phyloP scores from a whole-genome alignment of 2,113 vertebrate species.

The Hyla sarda region DNA sequence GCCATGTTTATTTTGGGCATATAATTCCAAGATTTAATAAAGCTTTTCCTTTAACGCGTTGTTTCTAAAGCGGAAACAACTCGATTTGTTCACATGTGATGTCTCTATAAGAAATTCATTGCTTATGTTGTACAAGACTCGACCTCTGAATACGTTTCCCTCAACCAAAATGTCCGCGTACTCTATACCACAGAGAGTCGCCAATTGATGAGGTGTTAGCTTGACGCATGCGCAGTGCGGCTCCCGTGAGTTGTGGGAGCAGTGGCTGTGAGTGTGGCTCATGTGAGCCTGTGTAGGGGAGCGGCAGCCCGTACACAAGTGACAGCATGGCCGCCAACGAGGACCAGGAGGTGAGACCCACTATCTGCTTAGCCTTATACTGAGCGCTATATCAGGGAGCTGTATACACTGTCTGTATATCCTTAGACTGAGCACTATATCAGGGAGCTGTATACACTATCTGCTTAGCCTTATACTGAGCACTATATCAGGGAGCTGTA shows the following conservation, averaged over 20 bases:
- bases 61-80: background rate
- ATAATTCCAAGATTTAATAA: too few relatives aligned
- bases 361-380: background rate
- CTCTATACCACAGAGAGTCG: background rate
- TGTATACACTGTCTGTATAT: too few relatives aligned
- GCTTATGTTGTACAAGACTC: background rate
- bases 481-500: too few relatives aligned
- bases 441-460: too few relatives aligned
- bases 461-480: too few relatives aligned
- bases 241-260: background rate
- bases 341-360: constrained; percentile 86
- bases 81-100: background rate
- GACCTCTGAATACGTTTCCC: background rate
- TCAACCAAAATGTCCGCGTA: constrained; percentile 12
- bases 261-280: background rate
- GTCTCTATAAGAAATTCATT: background rate
- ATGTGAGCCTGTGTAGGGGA: background rate
- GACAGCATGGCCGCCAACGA: constrained; percentile 87
- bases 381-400: background rate
- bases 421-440: too few relatives aligned
- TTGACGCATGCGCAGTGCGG: constrained; percentile 1
- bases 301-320: background rate
- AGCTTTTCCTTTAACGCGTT: background rate
- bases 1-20: constrained; percentile 43
- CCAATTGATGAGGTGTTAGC: background rate